Evolutionary conservation across 1,140 invertebrate genomes (phyloP).

Genomic region (Apis mellifera): Amel_HAv3.1 CM009942.2:760501-761000

Average conservation of each 20-base stretch:
- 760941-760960: no score
- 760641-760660: conserved; percentile 69
- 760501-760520: conserved; percentile 26
- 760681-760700: conserved; percentile 49
- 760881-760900: no score
- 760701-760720: not conserved
- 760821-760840: not conserved
- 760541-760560: no score
- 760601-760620: conserved; percentile 41
- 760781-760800: not conserved
- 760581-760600: conserved; percentile 42
- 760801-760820: not conserved
- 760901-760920: no score
- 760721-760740: not conserved
- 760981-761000: no score
- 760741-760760: not conserved
- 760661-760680: conserved; percentile 46
- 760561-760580: conserved; percentile 53
- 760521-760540: conserved; percentile 48
- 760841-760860: no score
- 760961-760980: no score
- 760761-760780: conserved; percentile 17
- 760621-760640: conserved; percentile 61
- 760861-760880: no score
- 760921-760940: no score